These are phyloP conservation scores for Tetranychus piercei DNA, from an alignment of 2,888 invertebrate genomes.

Conservation along the genomic window DNA sequence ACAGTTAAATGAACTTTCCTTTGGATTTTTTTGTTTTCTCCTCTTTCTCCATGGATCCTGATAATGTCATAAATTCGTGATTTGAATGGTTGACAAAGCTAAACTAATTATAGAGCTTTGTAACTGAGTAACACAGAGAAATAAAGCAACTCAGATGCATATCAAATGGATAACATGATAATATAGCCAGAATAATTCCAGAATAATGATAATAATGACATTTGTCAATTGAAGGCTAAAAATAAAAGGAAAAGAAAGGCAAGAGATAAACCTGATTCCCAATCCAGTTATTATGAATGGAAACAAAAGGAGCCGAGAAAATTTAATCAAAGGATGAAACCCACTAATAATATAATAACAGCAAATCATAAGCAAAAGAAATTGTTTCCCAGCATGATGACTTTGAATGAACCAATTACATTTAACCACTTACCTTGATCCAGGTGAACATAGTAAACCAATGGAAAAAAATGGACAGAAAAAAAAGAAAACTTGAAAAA, in stretches of 20 bases:
- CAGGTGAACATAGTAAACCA: neutral
- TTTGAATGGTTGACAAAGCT: neutral
- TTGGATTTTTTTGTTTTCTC: neutral
- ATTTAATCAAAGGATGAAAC: neutral
- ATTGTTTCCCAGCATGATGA: neutral
- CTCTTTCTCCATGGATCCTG: neutral
- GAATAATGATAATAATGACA: neutral
- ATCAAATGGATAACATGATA: neutral
- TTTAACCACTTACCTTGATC: neutral
- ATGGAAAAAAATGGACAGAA: neutral
- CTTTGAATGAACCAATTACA: neutral
- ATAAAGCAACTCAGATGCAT: neutral
- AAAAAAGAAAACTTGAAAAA: neutral
- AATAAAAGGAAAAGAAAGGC: too few relatives aligned
- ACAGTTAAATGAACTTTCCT: neutral
- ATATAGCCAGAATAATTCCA: neutral
- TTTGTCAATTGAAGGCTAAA: too few relatives aligned
- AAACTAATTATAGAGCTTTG: neutral
- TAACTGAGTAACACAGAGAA: neutral
- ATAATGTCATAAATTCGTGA: neutral
- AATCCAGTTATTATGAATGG: too few relatives aligned
- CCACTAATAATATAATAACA: neutral
- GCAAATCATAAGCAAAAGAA: neutral
- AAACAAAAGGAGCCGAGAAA: neutral
- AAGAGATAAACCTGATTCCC: too few relatives aligned